Evolutionary conservation across 2,888 invertebrate genomes (phyloP), one percentile per base, ranked within the genome.

Genomic region (Meteorus colon): DNA sequence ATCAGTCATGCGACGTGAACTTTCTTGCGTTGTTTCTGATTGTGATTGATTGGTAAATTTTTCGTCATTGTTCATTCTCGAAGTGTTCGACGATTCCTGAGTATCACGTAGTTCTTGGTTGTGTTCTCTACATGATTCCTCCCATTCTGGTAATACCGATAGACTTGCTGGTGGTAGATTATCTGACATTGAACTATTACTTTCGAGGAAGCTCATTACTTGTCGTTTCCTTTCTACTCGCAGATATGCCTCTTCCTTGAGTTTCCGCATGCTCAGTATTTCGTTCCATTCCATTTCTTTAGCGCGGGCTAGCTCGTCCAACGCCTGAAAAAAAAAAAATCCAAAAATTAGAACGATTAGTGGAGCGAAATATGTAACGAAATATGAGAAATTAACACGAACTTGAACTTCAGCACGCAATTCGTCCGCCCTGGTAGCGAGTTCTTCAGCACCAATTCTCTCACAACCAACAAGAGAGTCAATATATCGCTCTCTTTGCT

Each of bases 251-350:
- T 96, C 96, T 85, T 96, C 96, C 90, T 97, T 96, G 4, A 96
- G 92, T 87, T 96, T 96, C 86, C 95, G 95, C 81, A 96, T 90
- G 84, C 95, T 94, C 16, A 96, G 88, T 73, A 97, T 94, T 77
- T 95, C 94, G 87, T 96, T 96, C 95, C 96, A 96, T 88, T 97
- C 96, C 82, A 94, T 92, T 90, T 97, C 97, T 87, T 96, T 96
- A 84, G 94, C 93, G 83, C 93, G 92, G 0, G 96, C 94, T 70
- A 96, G 90, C 83, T 94, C 95, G 79, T 94, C 92, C 77, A 96
- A 89, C 0, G 94, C 93, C 84, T 94, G 92, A 41, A 59, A 24
- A 19, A 45, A 37, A 16, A 62, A 51, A 19, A 6, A 29, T 5
- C 1, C 19, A 8, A n/a, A 48, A 31, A n/a, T 34, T 8, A 14